Evolutionary conservation across 2,888 invertebrate genomes (phyloP).

Genomic region (Parnassius smintheus): DNA sequence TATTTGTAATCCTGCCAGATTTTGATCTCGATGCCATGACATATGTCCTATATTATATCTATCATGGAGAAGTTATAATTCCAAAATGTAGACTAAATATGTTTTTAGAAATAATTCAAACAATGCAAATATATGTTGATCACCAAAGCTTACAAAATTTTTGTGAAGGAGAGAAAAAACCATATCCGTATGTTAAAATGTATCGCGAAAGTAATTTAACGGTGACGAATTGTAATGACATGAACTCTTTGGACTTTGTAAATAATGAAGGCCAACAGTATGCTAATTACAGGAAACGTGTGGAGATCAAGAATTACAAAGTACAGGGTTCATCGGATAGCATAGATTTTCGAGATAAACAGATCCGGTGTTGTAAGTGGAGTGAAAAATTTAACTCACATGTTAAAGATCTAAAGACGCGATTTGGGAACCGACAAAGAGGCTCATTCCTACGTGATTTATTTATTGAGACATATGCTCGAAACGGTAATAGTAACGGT

Average conservation of each 20-base stretch:
- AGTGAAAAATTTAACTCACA: conserved; percentile 45
- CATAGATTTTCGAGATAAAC: conserved; percentile 40
- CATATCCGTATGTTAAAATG: conserved; percentile 5
- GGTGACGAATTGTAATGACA: conserved; percentile 1
- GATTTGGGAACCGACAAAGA: conserved; percentile 62
- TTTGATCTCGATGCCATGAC: conserved; percentile 83
- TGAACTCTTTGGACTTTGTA: conserved; percentile 23
- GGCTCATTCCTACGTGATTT: conserved; percentile 70
- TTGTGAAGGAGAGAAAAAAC: conserved; percentile 37
- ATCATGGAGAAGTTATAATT: conserved; percentile 84
- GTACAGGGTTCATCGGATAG: conserved; percentile 42
- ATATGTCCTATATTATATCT: conserved; percentile 84
- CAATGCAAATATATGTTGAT: conserved; percentile 67
- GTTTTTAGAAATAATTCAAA: conserved; percentile 81
- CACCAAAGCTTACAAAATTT: conserved; percentile 40
- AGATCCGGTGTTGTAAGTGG: conserved; percentile 44
- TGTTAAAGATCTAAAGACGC: conserved; percentile 55
- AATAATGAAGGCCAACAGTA: conserved; percentile 39
- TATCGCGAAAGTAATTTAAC: conserved; percentile 4
- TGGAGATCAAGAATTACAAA: conserved; percentile 36
- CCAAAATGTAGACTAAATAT: conserved; percentile 79
- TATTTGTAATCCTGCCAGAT: conserved; percentile 84
- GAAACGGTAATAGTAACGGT: conserved; percentile 74
- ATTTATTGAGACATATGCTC: conserved; percentile 72
- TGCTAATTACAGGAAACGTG: conserved; percentile 50